Evolutionary conservation across 2,797 vertebrate genomes (phyloP).

Genomic region (Melanotaenia pygmaea): DNA sequence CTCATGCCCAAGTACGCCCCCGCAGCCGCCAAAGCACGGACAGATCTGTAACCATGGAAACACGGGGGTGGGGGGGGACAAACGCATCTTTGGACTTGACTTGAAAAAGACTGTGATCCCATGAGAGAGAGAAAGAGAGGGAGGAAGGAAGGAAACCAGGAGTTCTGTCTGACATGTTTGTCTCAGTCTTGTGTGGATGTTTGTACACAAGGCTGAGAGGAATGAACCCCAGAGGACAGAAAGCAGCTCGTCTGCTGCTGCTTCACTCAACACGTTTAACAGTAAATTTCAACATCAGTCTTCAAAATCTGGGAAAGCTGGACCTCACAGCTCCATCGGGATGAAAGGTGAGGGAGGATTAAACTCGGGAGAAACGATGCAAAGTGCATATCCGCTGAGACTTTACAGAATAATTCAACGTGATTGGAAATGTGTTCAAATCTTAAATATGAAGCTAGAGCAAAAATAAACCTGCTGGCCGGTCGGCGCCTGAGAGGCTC

Average conservation of each 20-base stretch:
- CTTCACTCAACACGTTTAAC: neutral
- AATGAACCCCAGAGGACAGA: neutral
- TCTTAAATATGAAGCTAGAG: too few relatives aligned
- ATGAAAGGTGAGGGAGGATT: neutral
- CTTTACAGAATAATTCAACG: neutral
- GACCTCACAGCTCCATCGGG: neutral
- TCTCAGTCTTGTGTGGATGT: conserved; percentile 4
- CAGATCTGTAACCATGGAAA: conserved; percentile 83
- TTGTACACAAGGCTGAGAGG: conserved; percentile 5
- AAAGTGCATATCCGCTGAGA: neutral
- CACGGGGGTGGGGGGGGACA: neutral
- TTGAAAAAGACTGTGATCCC: conserved; percentile 31
- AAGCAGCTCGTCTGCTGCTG: neutral
- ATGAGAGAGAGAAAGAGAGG: neutral
- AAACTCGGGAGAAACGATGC: neutral
- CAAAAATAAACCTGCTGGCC: too few relatives aligned
- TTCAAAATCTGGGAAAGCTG: neutral
- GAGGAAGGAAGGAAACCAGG: neutral
- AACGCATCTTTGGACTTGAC: conserved; percentile 38
- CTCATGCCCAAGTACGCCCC: conserved; percentile 97
- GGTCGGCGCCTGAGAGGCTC: too few relatives aligned
- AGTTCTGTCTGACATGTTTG: conserved; percentile 21
- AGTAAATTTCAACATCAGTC: neutral
- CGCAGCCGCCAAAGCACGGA: conserved; percentile 89
- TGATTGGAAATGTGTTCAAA: neutral